A percentile compares a stretch with the other conserved stretches of the same genome.
phyloP scores from a whole-genome alignment of 2,888 invertebrate genomes.

The Chloroclystis v-ata region DNA sequence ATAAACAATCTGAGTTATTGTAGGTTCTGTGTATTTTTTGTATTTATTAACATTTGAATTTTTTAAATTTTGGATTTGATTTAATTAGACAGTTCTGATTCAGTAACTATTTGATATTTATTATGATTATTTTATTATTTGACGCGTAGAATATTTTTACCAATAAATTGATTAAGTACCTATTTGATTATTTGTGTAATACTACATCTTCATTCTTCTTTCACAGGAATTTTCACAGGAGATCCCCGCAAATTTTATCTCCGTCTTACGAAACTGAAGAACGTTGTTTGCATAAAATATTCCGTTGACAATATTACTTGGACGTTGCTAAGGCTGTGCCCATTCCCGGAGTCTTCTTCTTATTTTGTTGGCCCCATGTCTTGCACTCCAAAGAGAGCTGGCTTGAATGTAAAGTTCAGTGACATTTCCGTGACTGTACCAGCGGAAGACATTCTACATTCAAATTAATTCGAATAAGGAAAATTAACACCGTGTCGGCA shows the following conservation, averaged over 20 bases:
- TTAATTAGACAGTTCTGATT: no score
- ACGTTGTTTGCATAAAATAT: constrained; percentile 56
- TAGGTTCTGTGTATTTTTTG: no score
- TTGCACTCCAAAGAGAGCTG: constrained; percentile 53
- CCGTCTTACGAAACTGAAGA: constrained; percentile 45
- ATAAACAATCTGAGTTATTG: no score
- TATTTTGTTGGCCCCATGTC: constrained; percentile 54
- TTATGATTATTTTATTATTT: no score
- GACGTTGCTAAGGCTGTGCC: constrained; percentile 49
- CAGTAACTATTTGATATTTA: no score
- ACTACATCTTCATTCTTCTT: no score
- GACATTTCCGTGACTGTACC: constrained; percentile 42
- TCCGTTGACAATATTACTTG: constrained; percentile 50
- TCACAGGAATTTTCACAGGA: constrained; percentile 55
- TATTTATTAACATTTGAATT: no score
- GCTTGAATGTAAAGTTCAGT: constrained; percentile 49
- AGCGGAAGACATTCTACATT: constrained; percentile 52
- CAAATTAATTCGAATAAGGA: constrained; percentile 36
- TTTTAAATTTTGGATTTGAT: no score
- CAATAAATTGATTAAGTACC: no score
- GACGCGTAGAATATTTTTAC: no score
- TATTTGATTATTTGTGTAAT: no score
- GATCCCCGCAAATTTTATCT: constrained; percentile 58
- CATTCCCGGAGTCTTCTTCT: constrained; percentile 37
- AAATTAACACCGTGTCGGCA: no score